Conservation (phyloP, 2,888 invertebrate genomes). For the Odontocolon sp. region DNA sequence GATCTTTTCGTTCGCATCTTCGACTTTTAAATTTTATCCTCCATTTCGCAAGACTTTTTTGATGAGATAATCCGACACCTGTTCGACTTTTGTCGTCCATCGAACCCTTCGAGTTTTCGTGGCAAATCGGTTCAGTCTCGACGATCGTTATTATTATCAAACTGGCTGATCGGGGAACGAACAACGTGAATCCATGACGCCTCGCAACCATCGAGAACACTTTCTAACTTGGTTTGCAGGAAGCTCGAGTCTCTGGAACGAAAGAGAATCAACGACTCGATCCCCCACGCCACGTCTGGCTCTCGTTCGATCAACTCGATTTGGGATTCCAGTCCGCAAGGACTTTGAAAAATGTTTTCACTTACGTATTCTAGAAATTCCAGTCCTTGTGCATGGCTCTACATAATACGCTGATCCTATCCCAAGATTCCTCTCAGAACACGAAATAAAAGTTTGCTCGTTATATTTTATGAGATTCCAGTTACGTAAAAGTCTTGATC, state of each 20-base stretch:
- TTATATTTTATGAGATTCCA: no score
- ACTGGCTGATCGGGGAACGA: conserved; percentile 9
- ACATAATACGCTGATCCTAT: no score
- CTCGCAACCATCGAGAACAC: background rate
- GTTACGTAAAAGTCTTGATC: no score
- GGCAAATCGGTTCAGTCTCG: background rate
- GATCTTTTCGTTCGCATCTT: background rate
- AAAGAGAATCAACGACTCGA: conserved; percentile 17
- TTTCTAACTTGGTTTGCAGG: conserved; percentile 43
- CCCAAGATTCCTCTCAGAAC: no score
- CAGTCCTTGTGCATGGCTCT: no score
- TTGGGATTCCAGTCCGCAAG: background rate
- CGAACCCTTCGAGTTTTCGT: background rate
- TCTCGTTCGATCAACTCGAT: conserved; percentile 4
- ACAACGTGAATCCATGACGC: background rate
- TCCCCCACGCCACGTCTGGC: background rate
- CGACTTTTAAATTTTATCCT: background rate
- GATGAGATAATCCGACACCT: background rate
- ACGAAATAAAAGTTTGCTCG: no score
- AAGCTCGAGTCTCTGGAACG: background rate
- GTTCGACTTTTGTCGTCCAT: background rate
- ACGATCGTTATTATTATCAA: conserved; percentile 17
- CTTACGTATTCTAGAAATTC: background rate
- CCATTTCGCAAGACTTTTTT: background rate
- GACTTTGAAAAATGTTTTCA: background rate